Evolutionary conservation across 2,113 vertebrate species (phyloP).

Genomic region (Corvus hawaiiensis): DNA sequence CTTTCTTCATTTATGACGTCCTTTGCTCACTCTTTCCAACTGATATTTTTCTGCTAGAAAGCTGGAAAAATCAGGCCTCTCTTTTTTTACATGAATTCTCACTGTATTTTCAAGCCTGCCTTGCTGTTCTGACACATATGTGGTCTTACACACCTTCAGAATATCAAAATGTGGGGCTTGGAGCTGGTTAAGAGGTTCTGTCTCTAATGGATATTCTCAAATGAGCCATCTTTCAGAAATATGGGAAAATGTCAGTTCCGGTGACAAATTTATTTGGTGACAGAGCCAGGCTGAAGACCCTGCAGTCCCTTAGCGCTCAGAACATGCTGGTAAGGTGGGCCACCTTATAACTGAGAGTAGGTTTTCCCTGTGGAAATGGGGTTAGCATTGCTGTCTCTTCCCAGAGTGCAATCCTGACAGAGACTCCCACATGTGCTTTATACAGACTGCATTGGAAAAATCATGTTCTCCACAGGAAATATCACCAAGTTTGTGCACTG

Average conservation of each 20-base stretch:
- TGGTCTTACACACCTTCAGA: neutral
- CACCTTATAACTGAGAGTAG: rapidly evolving
- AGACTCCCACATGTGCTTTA: rapidly evolving
- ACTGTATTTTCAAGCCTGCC: neutral
- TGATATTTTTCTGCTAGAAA: neutral
- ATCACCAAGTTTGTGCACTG: neutral
- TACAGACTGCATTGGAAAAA: neutral
- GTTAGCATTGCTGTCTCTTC: neutral
- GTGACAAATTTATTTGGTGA: neutral
- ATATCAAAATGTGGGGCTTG: neutral
- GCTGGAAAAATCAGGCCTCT: neutral
- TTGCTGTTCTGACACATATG: neutral
- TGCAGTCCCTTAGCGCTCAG: neutral
- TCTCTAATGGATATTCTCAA: neutral
- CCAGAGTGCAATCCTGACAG: neutral
- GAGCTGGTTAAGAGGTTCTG: neutral
- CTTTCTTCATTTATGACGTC: neutral
- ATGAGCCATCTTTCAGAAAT: neutral
- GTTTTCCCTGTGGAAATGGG: neutral
- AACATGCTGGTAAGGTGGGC: rapidly evolving
- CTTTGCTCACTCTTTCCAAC: neutral
- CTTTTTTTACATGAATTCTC: too few species aligned
- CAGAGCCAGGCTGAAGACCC: neutral
- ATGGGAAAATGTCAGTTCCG: neutral
- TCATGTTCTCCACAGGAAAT: neutral